Percentiles rank a stretch among this genome's conserved stretches.
Conservation (phyloP, 1,140 invertebrate genomes). For the Caenorhabditis briggsae region DNA sequence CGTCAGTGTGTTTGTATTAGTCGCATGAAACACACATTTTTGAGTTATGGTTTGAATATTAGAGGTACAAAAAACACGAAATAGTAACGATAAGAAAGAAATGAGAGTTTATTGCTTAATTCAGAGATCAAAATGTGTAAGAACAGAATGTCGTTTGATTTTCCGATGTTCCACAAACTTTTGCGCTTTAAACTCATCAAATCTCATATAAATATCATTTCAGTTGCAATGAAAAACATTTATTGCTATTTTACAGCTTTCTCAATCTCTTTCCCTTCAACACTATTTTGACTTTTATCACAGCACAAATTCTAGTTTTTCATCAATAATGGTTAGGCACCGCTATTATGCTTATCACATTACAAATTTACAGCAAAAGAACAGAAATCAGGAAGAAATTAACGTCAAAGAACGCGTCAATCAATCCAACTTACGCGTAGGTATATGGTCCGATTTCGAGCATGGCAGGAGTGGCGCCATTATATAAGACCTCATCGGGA, state of each 20-base stretch:
- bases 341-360: constrained; percentile 19
- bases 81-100: not conserved
- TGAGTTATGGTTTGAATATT: constrained; percentile 1
- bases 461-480: constrained; percentile 52
- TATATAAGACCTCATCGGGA: constrained; percentile 59
- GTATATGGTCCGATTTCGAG: constrained; percentile 63
- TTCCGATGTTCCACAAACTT: no score
- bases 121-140: constrained; percentile 3
- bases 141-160: not conserved
- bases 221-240: not conserved
- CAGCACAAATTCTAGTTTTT: constrained; percentile 1
- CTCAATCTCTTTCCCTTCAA: not conserved
- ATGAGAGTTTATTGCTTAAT: not conserved
- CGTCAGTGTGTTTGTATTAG: not conserved
- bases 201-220: not conserved
- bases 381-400: constrained; percentile 14
- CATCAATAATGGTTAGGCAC: constrained; percentile 30
- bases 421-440: constrained; percentile 56
- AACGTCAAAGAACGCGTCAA: constrained; percentile 18
- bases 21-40: not conserved
- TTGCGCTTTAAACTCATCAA: not conserved
- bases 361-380: constrained; percentile 37
- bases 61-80: constrained; percentile 10
- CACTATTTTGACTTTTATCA: not conserved
- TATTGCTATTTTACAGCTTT: not conserved